These are phyloP conservation scores for Sycon ciliatum DNA, from an alignment of 37 sponge, comb jelly and placozoan species.

Conservation along the genomic window DNA sequence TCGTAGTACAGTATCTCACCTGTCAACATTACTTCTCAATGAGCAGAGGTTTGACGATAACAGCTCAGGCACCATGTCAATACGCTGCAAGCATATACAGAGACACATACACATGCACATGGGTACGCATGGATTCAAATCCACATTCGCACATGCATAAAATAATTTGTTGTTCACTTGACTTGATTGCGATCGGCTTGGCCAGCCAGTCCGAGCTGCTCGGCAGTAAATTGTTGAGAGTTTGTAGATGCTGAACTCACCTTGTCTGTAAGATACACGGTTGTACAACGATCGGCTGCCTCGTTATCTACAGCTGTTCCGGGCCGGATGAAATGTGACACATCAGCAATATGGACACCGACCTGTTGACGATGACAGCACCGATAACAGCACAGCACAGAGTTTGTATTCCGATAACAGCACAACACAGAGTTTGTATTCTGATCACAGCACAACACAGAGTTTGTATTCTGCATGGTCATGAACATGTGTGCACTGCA, in stretches of 20 bases:
- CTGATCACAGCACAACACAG: not conserved
- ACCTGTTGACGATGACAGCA: slow-evolving; percentile 39
- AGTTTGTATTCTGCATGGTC: not conserved
- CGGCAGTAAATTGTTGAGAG: no score
- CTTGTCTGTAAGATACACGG: slow-evolving; percentile 87
- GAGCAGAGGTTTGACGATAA: slow-evolving; percentile 95
- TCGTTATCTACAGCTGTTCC: slow-evolving; percentile 80
- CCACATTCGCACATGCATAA: no score
- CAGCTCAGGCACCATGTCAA: slow-evolving; percentile 97
- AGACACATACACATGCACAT: no score
- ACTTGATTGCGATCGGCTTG: no score
- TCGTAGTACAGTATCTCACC: slow-evolving; percentile 13
- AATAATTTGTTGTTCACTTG: no score
- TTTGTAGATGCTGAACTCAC: not conserved
- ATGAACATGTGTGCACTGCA: not conserved
- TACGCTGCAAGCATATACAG: slow-evolving; percentile 27
- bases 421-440: not conserved
- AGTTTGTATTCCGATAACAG: slow-evolving; percentile 3
- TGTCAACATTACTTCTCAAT: slow-evolving; percentile 70
- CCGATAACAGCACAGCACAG: not conserved
- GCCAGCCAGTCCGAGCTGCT: no score
- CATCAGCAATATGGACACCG: slow-evolving; percentile 97
- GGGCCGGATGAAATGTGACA: slow-evolving; percentile 88
- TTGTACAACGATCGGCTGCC: slow-evolving; percentile 82
- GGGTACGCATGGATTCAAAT: no score